Percentiles rank a stretch among this genome's conserved stretches.
phyloP scores from a whole-genome alignment of 1,140 invertebrate genomes.

The Meloidogyne floridensis region DNA sequence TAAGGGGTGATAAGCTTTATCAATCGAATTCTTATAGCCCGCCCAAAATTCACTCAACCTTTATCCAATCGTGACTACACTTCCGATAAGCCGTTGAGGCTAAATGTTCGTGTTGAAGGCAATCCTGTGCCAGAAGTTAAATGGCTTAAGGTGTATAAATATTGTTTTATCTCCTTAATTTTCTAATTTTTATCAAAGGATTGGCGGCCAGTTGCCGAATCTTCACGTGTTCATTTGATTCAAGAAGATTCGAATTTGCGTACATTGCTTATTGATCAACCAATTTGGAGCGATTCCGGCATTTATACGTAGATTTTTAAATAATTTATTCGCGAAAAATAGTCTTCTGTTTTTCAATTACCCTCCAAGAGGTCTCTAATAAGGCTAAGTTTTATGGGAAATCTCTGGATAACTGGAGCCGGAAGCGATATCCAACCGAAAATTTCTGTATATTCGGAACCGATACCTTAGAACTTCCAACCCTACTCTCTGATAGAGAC shows the following conservation, averaged over 20 bases:
- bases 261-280: conserved; percentile 79
- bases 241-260: conserved; percentile 80
- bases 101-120: conserved; percentile 84
- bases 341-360: no score
- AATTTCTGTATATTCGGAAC: no score
- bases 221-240: conserved; percentile 82
- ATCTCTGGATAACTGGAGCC: no score
- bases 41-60: conserved; percentile 83
- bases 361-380: no score
- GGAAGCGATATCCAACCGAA: no score
- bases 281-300: conserved; percentile 85
- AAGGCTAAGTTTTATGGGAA: no score
- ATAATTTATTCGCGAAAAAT: no score
- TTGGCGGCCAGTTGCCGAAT: conserved; percentile 83
- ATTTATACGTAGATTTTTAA: conserved; percentile 75
- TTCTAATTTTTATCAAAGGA: conserved; percentile 69
- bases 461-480: no score
- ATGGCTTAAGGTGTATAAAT: conserved; percentile 78
- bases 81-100: conserved; percentile 73
- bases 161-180: not conserved
- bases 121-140: conserved; percentile 90
- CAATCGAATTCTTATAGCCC: conserved; percentile 71
- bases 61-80: conserved; percentile 77
- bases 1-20: not conserved
- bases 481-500: no score